Base-by-base conservation (phyloP, 2,888 invertebrate genomes). In the Chymomyza amoena region DNA sequence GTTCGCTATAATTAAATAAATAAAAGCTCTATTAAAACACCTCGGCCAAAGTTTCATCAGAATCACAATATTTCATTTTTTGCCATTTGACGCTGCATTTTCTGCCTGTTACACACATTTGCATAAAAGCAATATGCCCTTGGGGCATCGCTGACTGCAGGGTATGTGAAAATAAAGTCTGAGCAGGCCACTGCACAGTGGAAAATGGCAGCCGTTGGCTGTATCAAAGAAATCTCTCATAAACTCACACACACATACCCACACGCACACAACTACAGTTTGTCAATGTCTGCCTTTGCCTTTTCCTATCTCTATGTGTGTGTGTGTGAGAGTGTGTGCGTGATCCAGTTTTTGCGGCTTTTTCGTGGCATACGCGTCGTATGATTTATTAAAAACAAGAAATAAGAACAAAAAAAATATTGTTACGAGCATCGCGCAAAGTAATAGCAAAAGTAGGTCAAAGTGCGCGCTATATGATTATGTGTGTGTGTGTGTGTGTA, bases 321-420 rank as follows among this genome's bases (percentile, higher is more conserved):
- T n/a, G 20, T 39, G 60, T 70, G 28, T 66, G 70, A 59, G 61
- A 13, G 20, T 39, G 60, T 70, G 62, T 59, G 65, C 39, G 63
- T n/a, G 13, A 18, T 25, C 16, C 18, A 20, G 77, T 79, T 84
- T 79, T 68, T 78, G 74, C 69, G 75, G 76, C 81, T 85, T 78
- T 78, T 82, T 69, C 82, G 74, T 69, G 76, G 64, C 67, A 64
- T 73, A 75, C 76, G 78, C 74, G 74, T 78, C 79, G 72, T 73
- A 83, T 87, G 86, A 83, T 86, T 87, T 87, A 86, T 83, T 10
- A 18, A 18, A 16, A 18, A 54, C 20, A 54, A 18, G 54, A 54
- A 54, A 54, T 85, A 76, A 87, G 76, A 76, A 25, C 1, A 66
- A 70, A 80, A 69, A 81, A 80, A 71, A 71, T 70, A 74, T 67